Evolutionary conservation across 2,888 invertebrate species (phyloP), one percentile per base, ranked within the genome.

Genomic region (Schizotus pectinicornis): DNA sequence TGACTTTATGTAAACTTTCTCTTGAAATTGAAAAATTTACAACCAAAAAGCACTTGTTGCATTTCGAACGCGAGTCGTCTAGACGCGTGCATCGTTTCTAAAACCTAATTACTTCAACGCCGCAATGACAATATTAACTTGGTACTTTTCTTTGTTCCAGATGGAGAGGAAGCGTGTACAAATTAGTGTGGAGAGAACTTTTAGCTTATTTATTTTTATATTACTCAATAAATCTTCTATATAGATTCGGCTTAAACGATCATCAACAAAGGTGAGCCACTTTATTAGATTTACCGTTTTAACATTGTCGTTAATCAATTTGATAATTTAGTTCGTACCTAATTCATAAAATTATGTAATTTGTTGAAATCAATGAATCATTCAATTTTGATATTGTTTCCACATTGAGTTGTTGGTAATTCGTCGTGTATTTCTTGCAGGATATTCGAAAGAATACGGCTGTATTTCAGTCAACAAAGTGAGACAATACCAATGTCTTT

Each of bases 91-190:
- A 49, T 13, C 33, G 39, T 39, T 39, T 22, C 32, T 31, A 49
- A 37, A 49, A 49, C 38, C 33, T 49, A 50, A 50, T 50, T 50
- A 50, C 9, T 42, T 33, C 45, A 22, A 12, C 13, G 39, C 39
- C 8, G 8, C 39, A 8, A 11, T 39, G 8, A 13, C 13, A 11
- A 12, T 8, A 11, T 39, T 9, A 46, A 34, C 33, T 42, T 48
- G 30, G 14, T 9, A 3, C 5, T 41, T 49, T 36, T 38, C 75
- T 77, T 74, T 72, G 70, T 86, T 85, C 49, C 88, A 94, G 95
- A 86, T 96, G 96, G 96, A 86, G 91, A 76, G 95, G 95, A 73
- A 95, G 95, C 78, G 94, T 96, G 37, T 96, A 96, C 85, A 96
- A 96, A 85, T 82, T 96, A 78, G 89, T 96, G 64, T 96, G 95